Evolutionary conservation across 2,113 vertebrate genomes (phyloP).

Genomic region (Nyctereutes procyonoides): DNA sequence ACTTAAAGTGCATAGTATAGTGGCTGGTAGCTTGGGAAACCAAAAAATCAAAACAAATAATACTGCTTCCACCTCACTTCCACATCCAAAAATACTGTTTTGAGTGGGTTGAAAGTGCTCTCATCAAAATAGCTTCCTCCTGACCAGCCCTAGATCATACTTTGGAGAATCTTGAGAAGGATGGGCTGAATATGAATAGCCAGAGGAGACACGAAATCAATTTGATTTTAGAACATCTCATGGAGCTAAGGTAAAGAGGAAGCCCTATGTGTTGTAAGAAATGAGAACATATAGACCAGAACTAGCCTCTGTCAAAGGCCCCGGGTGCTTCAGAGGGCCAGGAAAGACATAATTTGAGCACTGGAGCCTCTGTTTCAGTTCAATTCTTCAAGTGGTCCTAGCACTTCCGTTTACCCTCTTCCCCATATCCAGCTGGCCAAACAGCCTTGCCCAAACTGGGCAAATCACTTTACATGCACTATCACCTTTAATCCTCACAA

Average conservation of each 20-base stretch:
- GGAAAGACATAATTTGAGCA: neutral
- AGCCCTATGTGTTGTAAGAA: neutral
- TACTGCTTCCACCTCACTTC: neutral
- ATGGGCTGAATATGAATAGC: neutral
- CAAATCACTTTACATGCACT: neutral
- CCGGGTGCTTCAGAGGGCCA: neutral
- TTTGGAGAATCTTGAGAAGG: neutral
- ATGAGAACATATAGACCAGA: neutral
- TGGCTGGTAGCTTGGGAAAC: neutral
- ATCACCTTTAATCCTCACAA: neutral
- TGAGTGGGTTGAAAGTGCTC: neutral
- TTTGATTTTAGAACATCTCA: neutral
- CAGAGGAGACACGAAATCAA: neutral
- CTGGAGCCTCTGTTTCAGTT: neutral
- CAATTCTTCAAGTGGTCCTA: neutral
- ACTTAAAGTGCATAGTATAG: neutral
- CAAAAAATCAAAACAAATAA: neutral
- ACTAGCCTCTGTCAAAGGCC: neutral
- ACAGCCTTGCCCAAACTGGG: neutral
- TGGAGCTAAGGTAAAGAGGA: neutral
- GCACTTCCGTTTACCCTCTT: neutral
- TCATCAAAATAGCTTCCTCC: neutral
- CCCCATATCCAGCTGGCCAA: neutral
- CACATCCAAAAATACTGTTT: neutral
- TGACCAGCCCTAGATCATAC: neutral